A percentile compares a stretch with the other conserved stretches of the same genome.
Evolutionary conservation across 2,113 vertebrate genomes (phyloP).

Genomic region (Coturnix japonica): DNA sequence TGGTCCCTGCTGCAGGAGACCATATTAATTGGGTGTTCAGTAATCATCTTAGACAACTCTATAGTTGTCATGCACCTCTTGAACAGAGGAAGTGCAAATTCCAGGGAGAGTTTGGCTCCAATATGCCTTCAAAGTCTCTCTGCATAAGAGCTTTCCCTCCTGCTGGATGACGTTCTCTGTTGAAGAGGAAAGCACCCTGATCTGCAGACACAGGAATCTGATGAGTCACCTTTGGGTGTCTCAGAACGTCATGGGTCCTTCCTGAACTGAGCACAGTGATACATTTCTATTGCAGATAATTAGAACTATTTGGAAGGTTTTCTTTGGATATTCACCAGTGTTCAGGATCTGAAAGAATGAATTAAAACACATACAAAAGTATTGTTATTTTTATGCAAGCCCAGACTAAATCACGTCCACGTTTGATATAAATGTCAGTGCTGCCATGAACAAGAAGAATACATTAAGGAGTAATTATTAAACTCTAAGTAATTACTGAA

Average conservation of each 20-base stretch:
- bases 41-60: background rate
- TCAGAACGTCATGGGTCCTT: background rate
- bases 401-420: background rate
- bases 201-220: background rate
- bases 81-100: background rate
- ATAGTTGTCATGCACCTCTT: background rate
- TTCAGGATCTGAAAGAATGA: background rate
- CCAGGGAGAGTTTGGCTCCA: background rate
- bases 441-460: background rate
- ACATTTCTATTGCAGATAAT: background rate
- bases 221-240: background rate
- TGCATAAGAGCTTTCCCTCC: background rate
- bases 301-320: background rate
- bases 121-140: background rate
- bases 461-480: background rate
- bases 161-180: background rate
- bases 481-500: background rate
- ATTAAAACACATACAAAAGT: background rate
- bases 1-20: background rate
- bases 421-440: background rate
- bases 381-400: background rate
- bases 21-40: conserved; percentile 16
- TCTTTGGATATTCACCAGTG: background rate
- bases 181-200: background rate
- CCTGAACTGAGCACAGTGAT: background rate